phyloP scores from a whole-genome alignment of 2,888 invertebrate genomes.

The Lasioglossum morio region DNA sequence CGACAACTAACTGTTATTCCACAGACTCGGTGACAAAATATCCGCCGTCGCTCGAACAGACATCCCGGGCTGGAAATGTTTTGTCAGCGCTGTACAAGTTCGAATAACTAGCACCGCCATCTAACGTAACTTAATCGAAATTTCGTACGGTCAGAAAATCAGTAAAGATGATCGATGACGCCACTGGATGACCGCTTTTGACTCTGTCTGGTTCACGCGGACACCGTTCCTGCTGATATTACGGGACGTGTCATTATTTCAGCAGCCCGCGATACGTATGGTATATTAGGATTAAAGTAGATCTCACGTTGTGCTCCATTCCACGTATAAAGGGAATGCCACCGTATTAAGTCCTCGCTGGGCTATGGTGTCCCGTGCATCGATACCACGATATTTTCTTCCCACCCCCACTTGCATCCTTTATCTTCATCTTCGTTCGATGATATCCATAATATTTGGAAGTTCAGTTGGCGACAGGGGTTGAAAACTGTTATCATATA shows the following conservation, averaged over 20 bases:
- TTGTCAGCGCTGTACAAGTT: conserved; percentile 58
- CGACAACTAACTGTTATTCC: conserved; percentile 12
- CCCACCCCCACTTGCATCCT: background rate
- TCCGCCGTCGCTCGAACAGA: conserved; percentile 69
- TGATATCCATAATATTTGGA: background rate
- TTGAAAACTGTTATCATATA: too few species aligned
- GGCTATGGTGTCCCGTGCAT: conserved; percentile 65
- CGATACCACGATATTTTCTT: conserved; percentile 58
- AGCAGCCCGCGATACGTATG: conserved; percentile 69
- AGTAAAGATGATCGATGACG: conserved; percentile 34
- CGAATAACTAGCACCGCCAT: conserved; percentile 43
- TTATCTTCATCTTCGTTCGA: background rate
- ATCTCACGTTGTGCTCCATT: conserved; percentile 76
- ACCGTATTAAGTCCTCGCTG: conserved; percentile 77
- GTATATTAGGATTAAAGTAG: conserved; percentile 82
- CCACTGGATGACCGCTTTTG: conserved; percentile 7
- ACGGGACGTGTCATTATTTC: conserved; percentile 68
- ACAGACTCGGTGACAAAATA: conserved; percentile 59
- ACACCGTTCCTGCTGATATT: conserved; percentile 5
- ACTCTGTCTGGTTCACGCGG: background rate
- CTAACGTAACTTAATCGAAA: conserved; percentile 36
- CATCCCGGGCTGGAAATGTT: conserved; percentile 67
- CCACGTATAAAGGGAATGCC: conserved; percentile 81
- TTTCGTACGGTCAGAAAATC: conserved; percentile 28
- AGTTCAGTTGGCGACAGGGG: background rate